These are phyloP conservation scores for Lordiphosa fenestrarum DNA, from an alignment of 2,888 invertebrate species.

Conservation along the genomic window DNA sequence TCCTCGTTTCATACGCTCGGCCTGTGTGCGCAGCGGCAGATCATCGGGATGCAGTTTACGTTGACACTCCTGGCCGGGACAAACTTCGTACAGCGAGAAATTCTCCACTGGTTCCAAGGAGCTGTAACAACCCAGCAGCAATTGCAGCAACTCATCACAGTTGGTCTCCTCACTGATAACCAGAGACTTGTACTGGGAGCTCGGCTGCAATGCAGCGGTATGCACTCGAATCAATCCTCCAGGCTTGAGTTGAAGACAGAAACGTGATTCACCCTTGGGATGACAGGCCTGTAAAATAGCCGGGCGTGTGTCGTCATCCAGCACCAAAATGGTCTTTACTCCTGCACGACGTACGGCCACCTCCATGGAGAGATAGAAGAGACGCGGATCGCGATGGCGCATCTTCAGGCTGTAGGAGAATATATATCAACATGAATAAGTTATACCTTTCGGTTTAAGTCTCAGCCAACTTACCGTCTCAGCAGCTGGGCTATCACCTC, in stretches of 20 bases:
- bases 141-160: constrained; percentile 91
- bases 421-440: neutral
- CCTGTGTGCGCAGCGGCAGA: constrained; percentile 89
- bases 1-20: constrained; percentile 85
- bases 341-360: constrained; percentile 92
- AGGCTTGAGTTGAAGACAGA: constrained; percentile 92
- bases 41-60: constrained; percentile 93
- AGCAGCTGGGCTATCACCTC: constrained; percentile 92
- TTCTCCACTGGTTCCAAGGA: constrained; percentile 91
- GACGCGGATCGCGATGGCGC: constrained; percentile 94
- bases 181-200: constrained; percentile 95
- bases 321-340: constrained; percentile 88
- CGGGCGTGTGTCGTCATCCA: constrained; percentile 94
- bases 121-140: constrained; percentile 91
- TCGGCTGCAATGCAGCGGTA: constrained; percentile 94
- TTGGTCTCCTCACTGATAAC: constrained; percentile 94
- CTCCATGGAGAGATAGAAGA: constrained; percentile 97
- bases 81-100: constrained; percentile 92
- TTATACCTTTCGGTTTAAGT: fast-evolving
- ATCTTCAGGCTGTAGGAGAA: constrained; percentile 83
- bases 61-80: constrained; percentile 91
- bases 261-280: constrained; percentile 95
- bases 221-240: constrained; percentile 96
- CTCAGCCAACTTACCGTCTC: constrained; percentile 84
- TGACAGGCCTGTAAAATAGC: constrained; percentile 96